phyloP scores from a whole-genome alignment of 35 echinoderm and acorn worm genomes.

The Lytechinus variegatus region DNA sequence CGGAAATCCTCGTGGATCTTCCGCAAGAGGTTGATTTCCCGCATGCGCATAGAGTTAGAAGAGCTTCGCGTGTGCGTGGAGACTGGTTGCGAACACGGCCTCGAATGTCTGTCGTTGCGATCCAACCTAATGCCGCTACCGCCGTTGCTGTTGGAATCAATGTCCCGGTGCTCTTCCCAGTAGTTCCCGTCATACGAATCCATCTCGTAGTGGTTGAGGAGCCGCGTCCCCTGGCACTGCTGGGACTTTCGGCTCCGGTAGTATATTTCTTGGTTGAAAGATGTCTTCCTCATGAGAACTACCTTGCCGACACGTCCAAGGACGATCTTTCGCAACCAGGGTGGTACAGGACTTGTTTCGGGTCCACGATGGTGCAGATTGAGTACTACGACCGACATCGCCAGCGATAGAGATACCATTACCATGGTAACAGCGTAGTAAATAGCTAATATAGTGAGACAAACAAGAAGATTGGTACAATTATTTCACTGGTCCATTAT shows the following conservation, averaged over 20 bases:
- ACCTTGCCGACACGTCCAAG: constrained; percentile 69
- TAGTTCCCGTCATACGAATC: constrained; percentile 62
- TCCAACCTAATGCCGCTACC: constrained; percentile 45
- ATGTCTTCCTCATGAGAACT: constrained; percentile 72
- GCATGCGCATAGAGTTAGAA: constrained; percentile 59
- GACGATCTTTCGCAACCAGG: constrained; percentile 84
- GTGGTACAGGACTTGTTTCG: constrained; percentile 80
- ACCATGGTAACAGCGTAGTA: constrained; percentile 98
- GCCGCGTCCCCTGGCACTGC: constrained; percentile 12
- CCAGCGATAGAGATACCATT: constrained; percentile 92
- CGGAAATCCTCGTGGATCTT: constrained; percentile 87
- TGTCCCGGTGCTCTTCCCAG: constrained; percentile 31
- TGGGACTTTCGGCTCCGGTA: constrained; percentile 34
- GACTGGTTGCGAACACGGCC: constrained; percentile 58
- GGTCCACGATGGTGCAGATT: constrained; percentile 95
- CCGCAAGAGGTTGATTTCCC: constrained; percentile 73
- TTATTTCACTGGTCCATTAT: too few relatives aligned
- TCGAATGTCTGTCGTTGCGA: constrained; percentile 62
- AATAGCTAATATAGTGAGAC: constrained; percentile 66
- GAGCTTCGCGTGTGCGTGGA: constrained; percentile 64
- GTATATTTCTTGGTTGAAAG: constrained; percentile 46
- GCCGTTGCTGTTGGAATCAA: constrained; percentile 8
- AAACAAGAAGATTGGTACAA: background rate
- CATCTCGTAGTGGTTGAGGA: constrained; percentile 58
- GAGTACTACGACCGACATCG: constrained; percentile 95